Conservation (phyloP, 2,113 vertebrate genomes). For the Burhinus bistriatus region DNA sequence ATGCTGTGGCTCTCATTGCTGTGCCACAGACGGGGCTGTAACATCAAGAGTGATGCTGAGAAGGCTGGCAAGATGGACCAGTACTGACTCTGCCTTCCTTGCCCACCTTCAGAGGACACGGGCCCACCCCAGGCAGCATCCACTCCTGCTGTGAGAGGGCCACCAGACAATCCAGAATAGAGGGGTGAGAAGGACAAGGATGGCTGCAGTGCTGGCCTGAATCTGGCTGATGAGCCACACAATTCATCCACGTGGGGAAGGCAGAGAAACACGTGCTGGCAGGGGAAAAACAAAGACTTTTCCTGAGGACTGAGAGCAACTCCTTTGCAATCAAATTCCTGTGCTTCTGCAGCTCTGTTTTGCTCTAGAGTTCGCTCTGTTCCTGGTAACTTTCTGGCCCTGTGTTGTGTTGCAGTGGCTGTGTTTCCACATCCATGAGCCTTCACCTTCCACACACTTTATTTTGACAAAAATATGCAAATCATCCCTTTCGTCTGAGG, state of each 20-base stretch:
- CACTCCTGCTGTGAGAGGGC: neutral
- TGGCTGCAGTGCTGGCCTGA: neutral
- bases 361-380: neutral
- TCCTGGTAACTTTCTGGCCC: neutral
- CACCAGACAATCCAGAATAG: neutral
- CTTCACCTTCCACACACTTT: constrained; percentile 18
- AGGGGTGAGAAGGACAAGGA: neutral
- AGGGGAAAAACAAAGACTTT: neutral
- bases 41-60: neutral
- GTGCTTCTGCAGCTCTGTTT: neutral
- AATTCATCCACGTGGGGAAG: neutral
- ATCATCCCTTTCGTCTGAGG: neutral
- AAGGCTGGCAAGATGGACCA: neutral
- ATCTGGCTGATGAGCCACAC: fast-evolving
- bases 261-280: neutral
- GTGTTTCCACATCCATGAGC: neutral
- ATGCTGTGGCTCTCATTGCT: fast-evolving
- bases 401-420: neutral
- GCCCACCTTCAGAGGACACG: neutral
- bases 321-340: neutral
- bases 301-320: neutral
- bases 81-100: neutral
- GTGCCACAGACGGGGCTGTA: neutral
- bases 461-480: neutral
- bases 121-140: neutral